phyloP scores from a whole-genome alignment of 2,888 invertebrate genomes.

The Athalia rosae region DNA sequence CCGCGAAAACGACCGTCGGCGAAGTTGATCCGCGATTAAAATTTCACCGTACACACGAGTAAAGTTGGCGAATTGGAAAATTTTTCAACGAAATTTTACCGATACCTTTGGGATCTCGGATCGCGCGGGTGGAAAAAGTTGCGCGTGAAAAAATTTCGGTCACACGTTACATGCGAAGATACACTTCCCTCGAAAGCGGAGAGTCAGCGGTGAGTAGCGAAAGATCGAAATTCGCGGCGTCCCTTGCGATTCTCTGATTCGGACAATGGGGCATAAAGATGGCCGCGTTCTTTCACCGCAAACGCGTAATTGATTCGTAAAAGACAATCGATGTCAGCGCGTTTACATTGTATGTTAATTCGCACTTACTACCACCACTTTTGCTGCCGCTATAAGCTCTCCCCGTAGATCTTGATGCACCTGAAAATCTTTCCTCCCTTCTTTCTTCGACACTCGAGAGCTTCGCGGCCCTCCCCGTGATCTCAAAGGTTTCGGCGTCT shows the following conservation, averaged over 20 bases:
- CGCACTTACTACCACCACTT: conserved; percentile 14
- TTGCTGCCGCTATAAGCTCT: no score
- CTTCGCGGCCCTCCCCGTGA: neutral
- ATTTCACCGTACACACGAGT: no score
- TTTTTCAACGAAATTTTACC: no score
- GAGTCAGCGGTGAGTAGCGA: no score
- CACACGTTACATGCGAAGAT: no score
- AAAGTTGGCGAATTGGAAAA: no score
- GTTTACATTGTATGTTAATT: conserved; percentile 41
- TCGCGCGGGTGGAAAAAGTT: no score
- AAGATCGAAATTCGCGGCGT: conserved; percentile 37
- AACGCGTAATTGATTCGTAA: conserved; percentile 34
- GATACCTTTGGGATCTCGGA: no score
- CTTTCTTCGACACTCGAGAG: neutral
- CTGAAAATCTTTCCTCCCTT: neutral
- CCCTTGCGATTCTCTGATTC: neutral
- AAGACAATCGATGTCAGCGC: conserved; percentile 37
- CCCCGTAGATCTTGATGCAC: no score
- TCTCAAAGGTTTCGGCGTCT: neutral
- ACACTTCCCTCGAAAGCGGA: neutral
- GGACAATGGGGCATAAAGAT: conserved; percentile 42
- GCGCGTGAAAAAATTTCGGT: no score
- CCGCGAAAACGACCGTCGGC: no score
- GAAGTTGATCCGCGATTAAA: no score
- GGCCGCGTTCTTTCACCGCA: neutral